phyloP scores from a whole-genome alignment of 1,140 invertebrate genomes.

The Argopecten irradians region DNA sequence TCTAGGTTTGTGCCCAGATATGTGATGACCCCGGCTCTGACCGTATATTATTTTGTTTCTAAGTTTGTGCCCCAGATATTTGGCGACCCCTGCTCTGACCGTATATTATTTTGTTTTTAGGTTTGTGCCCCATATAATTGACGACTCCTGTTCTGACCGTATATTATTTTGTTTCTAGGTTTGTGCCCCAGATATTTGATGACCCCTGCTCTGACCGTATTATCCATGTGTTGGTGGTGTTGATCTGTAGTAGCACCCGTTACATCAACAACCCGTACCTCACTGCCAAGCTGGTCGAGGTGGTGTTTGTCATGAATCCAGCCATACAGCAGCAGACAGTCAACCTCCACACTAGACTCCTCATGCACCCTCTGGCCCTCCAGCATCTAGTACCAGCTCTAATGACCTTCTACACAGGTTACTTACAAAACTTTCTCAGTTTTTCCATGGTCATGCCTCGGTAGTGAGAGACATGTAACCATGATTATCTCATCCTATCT shows the following conservation, averaged over 20 bases:
- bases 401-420: constrained; percentile 97
- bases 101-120: too few relatives aligned
- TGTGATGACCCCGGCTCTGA: too few relatives aligned
- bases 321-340: constrained; percentile 85
- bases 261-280: constrained; percentile 97
- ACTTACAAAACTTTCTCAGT: too few relatives aligned
- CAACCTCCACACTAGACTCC: constrained; percentile 82
- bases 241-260: constrained; percentile 92
- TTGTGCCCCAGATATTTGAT: constrained; percentile 85
- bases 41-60: too few relatives aligned
- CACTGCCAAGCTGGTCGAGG: constrained; percentile 93
- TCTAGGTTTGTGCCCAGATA: too few relatives aligned
- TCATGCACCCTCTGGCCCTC: constrained; percentile 92
- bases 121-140: too few relatives aligned
- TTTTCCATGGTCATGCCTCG: too few relatives aligned
- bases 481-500: too few relatives aligned
- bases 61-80: too few relatives aligned
- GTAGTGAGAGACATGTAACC: too few relatives aligned
- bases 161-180: too few relatives aligned
- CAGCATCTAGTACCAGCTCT: constrained; percentile 89
- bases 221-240: constrained; percentile 91
- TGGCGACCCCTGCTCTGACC: too few relatives aligned
- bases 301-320: constrained; percentile 94
- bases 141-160: constrained; percentile 65
- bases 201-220: constrained; percentile 86